Base-by-base conservation (phyloP, 2,797 vertebrate species). In the Lutjanus argentimaculatus region DNA sequence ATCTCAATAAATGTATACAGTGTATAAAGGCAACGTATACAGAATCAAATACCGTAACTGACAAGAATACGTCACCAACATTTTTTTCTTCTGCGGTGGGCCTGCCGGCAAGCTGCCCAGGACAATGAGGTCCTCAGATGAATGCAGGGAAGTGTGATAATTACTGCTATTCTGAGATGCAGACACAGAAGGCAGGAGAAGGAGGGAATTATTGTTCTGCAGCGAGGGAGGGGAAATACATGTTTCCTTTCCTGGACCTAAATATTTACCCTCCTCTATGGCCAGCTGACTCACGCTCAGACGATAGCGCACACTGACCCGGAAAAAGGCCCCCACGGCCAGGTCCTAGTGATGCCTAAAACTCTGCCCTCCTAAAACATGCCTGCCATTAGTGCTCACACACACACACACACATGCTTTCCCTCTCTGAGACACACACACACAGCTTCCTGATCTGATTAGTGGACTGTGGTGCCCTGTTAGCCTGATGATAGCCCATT, bases 71-170 rank as follows among this genome's bases (percentile, higher is more conserved):
- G 25, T 76, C 76, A 66, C 30, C 17, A 70, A 46, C 59, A 48
- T 13, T 22, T 51, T 53, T 52, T 53, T 80, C 22, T 63, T 69
- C 62, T 66, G 21, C 1, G 6, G 68, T 30, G 40, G 67, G 78
- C 77, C 77, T 77, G 72, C 66, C 36, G 42, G 77, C 73, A 40
- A n/a, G 67, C 75, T 79, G 74, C 77, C 77, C 10, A 4, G 76
- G 90, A 95, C 94, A 95, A 88, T 86, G 93, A 94, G 85, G 88
- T 79, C 80, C 89, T 85, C 72, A 72, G 80, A 90, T 95, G 95
- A 95, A 95, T 95, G 90, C 93, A 94, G 96, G 96, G 96, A 97
- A 97, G 95, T 97, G 95, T 96, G 96, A 96, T 97, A 96, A 96
- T 96, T 96, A 94, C 91, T 91, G 92, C 95, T 95, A 95, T 95